Conservation (phyloP, 2,113 vertebrate genomes). For the Psilopsiagon aurifrons region DNA sequence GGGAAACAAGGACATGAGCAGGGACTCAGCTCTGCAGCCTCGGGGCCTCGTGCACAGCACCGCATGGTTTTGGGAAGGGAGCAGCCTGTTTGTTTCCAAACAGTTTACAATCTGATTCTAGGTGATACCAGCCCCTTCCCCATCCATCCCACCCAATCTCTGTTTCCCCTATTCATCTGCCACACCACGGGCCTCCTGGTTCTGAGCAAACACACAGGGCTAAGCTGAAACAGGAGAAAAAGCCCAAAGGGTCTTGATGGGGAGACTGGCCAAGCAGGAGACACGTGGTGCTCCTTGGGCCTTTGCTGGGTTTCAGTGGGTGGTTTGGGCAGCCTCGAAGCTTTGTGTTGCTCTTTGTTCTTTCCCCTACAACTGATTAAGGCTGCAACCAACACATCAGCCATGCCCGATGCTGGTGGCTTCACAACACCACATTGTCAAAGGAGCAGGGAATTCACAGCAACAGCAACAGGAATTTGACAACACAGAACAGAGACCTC, state of each 20-base stretch:
- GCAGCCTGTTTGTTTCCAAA: constrained; percentile 35
- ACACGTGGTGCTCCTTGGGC: neutral
- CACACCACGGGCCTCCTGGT: neutral
- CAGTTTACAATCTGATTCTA: neutral
- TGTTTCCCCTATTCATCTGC: neutral
- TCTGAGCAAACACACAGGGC: neutral
- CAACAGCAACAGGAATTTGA: neutral
- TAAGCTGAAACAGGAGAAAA: neutral
- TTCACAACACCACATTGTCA: neutral
- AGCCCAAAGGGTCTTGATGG: neutral
- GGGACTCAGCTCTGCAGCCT: neutral
- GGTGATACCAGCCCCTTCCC: neutral
- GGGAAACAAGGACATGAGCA: neutral
- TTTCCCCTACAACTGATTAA: neutral
- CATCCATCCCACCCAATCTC: neutral
- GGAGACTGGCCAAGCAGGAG: neutral
- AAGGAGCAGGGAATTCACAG: neutral
- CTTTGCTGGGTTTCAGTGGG: neutral
- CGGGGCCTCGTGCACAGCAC: neutral
- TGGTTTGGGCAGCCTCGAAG: neutral
- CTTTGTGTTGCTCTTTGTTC: neutral
- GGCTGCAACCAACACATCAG: neutral
- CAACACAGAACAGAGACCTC: neutral
- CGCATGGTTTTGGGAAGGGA: neutral
- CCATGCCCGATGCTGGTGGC: neutral